Conservation (phyloP, 2,888 invertebrate genomes). For the Rotaria macrura region DNA sequence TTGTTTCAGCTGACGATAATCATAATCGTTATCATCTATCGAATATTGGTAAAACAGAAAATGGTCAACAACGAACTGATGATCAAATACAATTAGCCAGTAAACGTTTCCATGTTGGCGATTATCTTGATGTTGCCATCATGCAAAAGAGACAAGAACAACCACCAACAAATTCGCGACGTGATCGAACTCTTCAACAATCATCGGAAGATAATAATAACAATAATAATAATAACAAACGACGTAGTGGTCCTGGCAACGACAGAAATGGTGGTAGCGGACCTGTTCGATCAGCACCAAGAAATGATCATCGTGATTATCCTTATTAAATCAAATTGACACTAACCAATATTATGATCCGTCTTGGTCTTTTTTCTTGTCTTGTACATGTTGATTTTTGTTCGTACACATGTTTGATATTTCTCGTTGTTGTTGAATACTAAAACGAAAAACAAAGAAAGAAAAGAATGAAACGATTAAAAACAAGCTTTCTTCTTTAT, state of each 20-base stretch:
- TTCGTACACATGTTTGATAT: neutral
- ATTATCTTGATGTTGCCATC: constrained; percentile 60
- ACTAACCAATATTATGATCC: neutral
- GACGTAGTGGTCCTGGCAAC: neutral
- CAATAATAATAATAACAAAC: too few species aligned
- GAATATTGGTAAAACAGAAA: constrained; percentile 84
- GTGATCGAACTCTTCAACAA: neutral
- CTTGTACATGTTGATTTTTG: neutral
- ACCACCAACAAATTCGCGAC: neutral
- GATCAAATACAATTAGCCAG: constrained; percentile 74
- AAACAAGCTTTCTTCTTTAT: neutral
- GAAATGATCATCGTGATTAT: neutral
- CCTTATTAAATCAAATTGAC: neutral
- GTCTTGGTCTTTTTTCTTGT: neutral
- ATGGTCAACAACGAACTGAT: constrained; percentile 74
- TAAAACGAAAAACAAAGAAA: neutral
- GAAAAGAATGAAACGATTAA: neutral
- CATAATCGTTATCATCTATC: constrained; percentile 60
- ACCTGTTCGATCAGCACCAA: neutral
- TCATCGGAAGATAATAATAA: neutral
- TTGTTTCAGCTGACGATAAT: constrained; percentile 54
- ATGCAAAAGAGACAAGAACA: neutral
- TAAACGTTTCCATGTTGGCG: constrained; percentile 77
- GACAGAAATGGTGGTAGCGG: constrained; percentile 4
- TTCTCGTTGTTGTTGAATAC: neutral